Percentiles rank a stretch among this genome's conserved stretches.
Evolutionary conservation across 2,888 invertebrate genomes (phyloP).

Genomic region (Tiliacea citrago): DNA sequence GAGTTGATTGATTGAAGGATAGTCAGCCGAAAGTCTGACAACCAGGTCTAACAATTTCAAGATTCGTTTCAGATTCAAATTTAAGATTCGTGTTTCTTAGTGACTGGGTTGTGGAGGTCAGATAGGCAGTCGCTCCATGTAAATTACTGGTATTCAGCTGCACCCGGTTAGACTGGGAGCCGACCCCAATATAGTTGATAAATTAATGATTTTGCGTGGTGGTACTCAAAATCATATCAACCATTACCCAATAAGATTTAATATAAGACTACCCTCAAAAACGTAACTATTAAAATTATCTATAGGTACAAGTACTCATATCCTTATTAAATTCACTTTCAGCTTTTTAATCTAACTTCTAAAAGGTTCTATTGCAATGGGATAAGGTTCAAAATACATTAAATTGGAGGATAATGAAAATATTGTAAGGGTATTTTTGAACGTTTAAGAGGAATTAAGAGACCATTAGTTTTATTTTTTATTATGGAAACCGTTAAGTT

Average conservation of each 20-base stretch:
- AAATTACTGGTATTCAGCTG: too few species aligned
- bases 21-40: not conserved
- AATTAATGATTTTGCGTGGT: not conserved
- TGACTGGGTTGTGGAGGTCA: not conserved
- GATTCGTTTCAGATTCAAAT: too few species aligned
- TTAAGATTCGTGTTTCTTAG: not conserved
- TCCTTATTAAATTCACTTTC: constrained; percentile 52
- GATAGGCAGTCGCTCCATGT: not conserved
- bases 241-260: constrained; percentile 8
- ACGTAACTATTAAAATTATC: constrained; percentile 9
- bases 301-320: constrained; percentile 23
- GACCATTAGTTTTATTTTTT: constrained; percentile 66
- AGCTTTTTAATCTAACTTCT: not conserved
- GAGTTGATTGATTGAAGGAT: not conserved
- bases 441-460: constrained; percentile 45
- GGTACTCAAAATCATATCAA: not conserved
- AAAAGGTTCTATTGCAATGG: constrained; percentile 4
- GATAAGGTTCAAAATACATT: constrained; percentile 32
- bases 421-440: constrained; percentile 46
- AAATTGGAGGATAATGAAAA: constrained; percentile 49
- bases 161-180: not conserved
- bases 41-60: not conserved
- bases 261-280: not conserved
- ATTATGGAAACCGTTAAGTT: constrained; percentile 43
- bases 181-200: not conserved